These are phyloP conservation scores for Therioaphis trifolii DNA, from an alignment of 2,888 invertebrate species.

Conservation along the genomic window DNA sequence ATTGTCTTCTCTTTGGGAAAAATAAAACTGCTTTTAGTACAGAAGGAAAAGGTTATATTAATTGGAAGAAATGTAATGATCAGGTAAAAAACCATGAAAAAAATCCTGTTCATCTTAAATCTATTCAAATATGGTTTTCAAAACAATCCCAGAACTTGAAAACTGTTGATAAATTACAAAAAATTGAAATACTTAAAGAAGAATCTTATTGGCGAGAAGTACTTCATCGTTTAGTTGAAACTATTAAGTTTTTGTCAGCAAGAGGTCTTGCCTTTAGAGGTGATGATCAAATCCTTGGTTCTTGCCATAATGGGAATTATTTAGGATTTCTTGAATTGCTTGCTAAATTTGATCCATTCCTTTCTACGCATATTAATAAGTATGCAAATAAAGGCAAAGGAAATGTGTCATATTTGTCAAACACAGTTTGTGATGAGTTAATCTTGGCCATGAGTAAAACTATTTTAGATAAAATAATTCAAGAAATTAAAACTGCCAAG, in stretches of 20 bases:
- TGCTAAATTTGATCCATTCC: constrained; percentile 63
- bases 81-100: constrained; percentile 11
- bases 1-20: background rate
- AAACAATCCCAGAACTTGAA: background rate
- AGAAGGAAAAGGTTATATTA: constrained; percentile 4
- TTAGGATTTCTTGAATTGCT: constrained; percentile 63
- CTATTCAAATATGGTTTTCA: constrained; percentile 8
- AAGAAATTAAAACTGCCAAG: constrained; percentile 30
- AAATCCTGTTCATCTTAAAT: constrained; percentile 14
- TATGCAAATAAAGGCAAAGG: constrained; percentile 48
- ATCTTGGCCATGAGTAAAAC: constrained; percentile 8
- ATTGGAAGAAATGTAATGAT: constrained; percentile 7
- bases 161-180: constrained; percentile 1
- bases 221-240: constrained; percentile 52
- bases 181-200: constrained; percentile 19
- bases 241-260: constrained; percentile 56
- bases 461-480: background rate
- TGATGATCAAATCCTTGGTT: constrained; percentile 50
- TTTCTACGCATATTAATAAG: constrained; percentile 61
- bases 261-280: constrained; percentile 63
- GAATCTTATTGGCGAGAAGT: constrained; percentile 55
- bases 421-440: constrained; percentile 30
- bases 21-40: constrained; percentile 10
- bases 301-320: constrained; percentile 63
- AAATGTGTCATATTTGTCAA: no score